A percentile compares a stretch with the other conserved stretches of the same genome.
Evolutionary conservation across 2,113 vertebrate genomes (phyloP).

Genomic region (Dipodomys stephensi): DNA sequence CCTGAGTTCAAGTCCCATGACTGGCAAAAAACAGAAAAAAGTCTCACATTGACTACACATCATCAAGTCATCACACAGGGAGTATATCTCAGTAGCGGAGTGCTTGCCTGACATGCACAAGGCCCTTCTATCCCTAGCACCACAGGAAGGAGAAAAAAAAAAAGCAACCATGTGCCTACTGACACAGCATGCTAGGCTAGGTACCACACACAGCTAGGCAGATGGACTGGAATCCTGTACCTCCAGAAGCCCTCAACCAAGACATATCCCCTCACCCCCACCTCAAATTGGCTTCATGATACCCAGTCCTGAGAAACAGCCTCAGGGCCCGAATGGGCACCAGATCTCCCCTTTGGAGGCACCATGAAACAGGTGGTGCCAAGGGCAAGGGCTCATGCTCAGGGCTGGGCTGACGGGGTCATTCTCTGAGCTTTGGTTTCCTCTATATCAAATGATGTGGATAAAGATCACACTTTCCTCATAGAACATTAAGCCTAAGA

Average conservation of each 20-base stretch:
- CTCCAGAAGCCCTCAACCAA: neutral
- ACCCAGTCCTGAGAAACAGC: neutral
- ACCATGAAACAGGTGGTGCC: neutral
- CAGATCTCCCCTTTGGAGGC: neutral
- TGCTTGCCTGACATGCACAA: too few species aligned
- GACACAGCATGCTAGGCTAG: neutral
- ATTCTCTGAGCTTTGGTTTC: neutral
- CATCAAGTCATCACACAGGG: too few species aligned
- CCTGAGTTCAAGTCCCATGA: too few species aligned
- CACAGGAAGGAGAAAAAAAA: too few species aligned
- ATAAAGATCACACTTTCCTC: neutral
- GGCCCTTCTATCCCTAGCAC: too few species aligned
- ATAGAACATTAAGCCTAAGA: neutral
- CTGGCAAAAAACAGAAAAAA: too few species aligned
- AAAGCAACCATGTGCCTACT: neutral
- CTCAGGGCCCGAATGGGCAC: accelerated
- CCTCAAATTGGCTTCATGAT: neutral
- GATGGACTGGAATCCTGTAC: neutral
- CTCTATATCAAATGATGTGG: neutral
- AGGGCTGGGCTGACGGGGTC: neutral
- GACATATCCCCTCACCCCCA: accelerated
- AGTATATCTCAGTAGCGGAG: too few species aligned
- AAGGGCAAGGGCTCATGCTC: neutral
- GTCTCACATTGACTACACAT: too few species aligned
- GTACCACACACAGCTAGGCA: neutral